phyloP scores from a whole-genome alignment of 2,113 vertebrate genomes.

The Sclerurus mexicanus region DNA sequence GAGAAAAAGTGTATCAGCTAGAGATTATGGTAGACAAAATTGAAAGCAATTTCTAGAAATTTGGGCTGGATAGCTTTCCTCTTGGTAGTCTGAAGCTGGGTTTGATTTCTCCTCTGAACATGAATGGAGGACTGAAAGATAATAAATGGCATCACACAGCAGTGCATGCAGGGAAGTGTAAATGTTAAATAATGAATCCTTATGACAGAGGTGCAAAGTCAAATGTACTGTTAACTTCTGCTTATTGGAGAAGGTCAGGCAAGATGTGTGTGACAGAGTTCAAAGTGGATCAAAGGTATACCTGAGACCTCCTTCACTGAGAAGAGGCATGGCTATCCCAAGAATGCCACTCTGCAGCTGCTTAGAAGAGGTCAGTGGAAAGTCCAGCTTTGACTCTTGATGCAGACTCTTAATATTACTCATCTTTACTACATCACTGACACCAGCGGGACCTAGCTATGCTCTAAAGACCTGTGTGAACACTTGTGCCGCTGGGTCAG shows the following conservation, averaged over 20 bases:
- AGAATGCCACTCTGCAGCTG: not conserved
- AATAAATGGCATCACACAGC: not conserved
- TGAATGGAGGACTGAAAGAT: not conserved
- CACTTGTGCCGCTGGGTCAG: not conserved
- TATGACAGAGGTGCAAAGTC: not conserved
- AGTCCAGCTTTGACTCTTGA: not conserved
- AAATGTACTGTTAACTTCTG: not conserved
- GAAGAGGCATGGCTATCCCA: not conserved
- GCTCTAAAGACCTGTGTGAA: not conserved
- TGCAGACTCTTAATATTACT: not conserved
- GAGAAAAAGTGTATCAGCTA: not conserved
- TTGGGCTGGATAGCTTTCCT: not conserved
- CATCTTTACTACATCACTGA: not conserved
- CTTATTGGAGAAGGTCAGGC: not conserved
- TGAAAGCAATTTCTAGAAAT: not conserved
- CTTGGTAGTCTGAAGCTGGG: not conserved
- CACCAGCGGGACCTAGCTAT: not conserved
- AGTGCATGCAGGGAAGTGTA: not conserved
- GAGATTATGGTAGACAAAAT: not conserved
- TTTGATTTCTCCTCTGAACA: not conserved
- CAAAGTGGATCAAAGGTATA: not conserved
- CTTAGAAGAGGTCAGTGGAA: not conserved
- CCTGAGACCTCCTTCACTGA: not conserved
- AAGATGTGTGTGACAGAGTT: not conserved
- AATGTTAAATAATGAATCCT: not conserved